Evolutionary conservation across 2,888 invertebrate species (phyloP).

Genomic region (Drosophila siamana): DNA sequence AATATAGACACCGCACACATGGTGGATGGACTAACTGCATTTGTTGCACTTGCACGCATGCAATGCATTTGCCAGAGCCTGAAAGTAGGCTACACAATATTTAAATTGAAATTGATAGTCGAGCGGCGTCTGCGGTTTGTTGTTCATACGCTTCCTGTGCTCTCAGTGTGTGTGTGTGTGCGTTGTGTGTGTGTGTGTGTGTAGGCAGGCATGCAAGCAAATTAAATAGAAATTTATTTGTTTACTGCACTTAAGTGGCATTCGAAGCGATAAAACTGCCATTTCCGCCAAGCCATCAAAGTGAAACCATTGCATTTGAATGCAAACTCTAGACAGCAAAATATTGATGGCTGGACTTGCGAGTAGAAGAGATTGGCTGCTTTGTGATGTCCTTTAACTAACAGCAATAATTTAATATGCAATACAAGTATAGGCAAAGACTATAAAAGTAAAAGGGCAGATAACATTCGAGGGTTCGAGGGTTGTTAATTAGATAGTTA

Average conservation of each 20-base stretch:
- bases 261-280: conserved; percentile 24
- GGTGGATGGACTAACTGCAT: neutral
- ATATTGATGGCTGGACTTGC: no score
- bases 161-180: conserved; percentile 30
- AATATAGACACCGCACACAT: conserved; percentile 31
- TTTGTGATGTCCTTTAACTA: neutral
- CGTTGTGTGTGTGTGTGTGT: conserved; percentile 32
- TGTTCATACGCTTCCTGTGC: conserved; percentile 35
- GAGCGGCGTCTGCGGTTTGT: conserved; percentile 53
- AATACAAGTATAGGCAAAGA: neutral
- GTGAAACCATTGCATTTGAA: neutral
- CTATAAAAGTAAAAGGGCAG: neutral
- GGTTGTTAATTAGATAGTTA: neutral
- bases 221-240: conserved; percentile 66
- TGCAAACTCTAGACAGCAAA: neutral
- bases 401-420: neutral
- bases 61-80: conserved; percentile 28
- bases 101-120: conserved; percentile 77
- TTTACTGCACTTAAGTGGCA: conserved; percentile 39
- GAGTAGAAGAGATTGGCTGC: neutral
- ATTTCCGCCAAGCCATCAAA: conserved; percentile 4
- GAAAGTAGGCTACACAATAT: conserved; percentile 65
- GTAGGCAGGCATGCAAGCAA: conserved; percentile 42
- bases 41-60: conserved; percentile 36
- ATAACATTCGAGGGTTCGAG: neutral